Conservation (phyloP, 2,888 invertebrate species). For the Cheilosia vulpina region DNA sequence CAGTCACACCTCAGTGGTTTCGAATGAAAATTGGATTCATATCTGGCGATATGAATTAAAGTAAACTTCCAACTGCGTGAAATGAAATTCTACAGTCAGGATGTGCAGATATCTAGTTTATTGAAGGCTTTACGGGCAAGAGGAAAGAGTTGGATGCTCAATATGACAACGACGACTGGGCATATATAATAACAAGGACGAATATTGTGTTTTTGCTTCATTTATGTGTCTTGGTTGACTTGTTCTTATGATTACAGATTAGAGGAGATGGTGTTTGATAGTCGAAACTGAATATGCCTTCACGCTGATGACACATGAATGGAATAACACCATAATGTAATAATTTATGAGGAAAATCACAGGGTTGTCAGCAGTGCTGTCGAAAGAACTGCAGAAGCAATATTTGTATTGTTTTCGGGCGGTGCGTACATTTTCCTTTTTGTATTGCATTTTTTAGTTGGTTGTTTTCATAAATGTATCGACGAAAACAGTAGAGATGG, state of each 20-base stretch:
- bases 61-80: conserved; percentile 46
- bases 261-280: neutral
- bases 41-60: conserved; percentile 53
- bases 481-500: too few relatives aligned
- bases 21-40: conserved; percentile 59
- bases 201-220: conserved; percentile 11
- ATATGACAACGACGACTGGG: conserved; percentile 3
- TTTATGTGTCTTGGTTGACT: neutral
- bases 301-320: too few relatives aligned
- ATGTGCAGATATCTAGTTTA: conserved; percentile 6
- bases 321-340: too few relatives aligned
- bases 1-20: conserved; percentile 66
- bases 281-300: too few relatives aligned
- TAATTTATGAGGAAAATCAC: too few relatives aligned
- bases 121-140: neutral
- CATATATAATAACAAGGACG: neutral
- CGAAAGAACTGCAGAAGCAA: too few relatives aligned
- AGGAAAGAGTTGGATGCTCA: too few relatives aligned
- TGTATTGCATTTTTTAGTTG: too few relatives aligned
- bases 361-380: too few relatives aligned
- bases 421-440: too few relatives aligned
- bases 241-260: neutral
- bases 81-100: neutral
- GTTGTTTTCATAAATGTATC: too few relatives aligned
- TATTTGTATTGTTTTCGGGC: too few relatives aligned